Evolutionary conservation across 2,797 vertebrate species (phyloP).

Genomic region (Gadopsis bispinosus): DNA sequence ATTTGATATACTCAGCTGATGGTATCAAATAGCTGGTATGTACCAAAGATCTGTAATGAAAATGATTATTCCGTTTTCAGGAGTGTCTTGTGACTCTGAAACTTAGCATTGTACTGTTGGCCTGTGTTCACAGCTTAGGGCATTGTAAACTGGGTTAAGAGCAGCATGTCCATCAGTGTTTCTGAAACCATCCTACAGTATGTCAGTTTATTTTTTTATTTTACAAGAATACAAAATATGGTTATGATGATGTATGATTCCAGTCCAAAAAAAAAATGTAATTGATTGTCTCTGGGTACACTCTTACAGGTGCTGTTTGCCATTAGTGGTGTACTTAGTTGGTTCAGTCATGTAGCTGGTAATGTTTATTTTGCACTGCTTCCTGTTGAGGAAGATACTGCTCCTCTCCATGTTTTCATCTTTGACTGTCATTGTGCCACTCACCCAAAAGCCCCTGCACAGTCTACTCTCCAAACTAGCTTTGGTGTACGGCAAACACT

Average conservation of each 20-base stretch:
- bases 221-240: constrained; percentile 53
- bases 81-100: constrained; percentile 56
- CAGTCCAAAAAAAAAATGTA: constrained; percentile 11
- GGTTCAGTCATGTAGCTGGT: constrained; percentile 69
- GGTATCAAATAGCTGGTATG: constrained; percentile 74
- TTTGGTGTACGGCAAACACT: constrained; percentile 70
- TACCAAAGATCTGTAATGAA: constrained; percentile 84
- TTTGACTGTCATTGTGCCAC: constrained; percentile 63
- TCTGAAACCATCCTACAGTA: constrained; percentile 56
- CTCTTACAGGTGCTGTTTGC: constrained; percentile 74
- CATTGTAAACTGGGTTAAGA: constrained; percentile 57
- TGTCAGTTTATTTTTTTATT: constrained; percentile 39
- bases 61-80: constrained; percentile 73
- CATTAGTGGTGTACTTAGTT: constrained; percentile 75
- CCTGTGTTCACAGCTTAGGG: constrained; percentile 59
- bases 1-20: constrained; percentile 62
- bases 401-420: constrained; percentile 69
- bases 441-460: constrained; percentile 70
- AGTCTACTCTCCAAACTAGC: constrained; percentile 66
- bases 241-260: constrained; percentile 34
- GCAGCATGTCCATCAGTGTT: constrained; percentile 68
- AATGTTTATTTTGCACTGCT: constrained; percentile 73
- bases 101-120: constrained; percentile 53
- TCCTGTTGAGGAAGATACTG: constrained; percentile 70
- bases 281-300: constrained; percentile 50